These are phyloP conservation scores for Caenorhabditis brenneri DNA, from an alignment of 1,140 invertebrate species.

Conservation along the genomic window DNA sequence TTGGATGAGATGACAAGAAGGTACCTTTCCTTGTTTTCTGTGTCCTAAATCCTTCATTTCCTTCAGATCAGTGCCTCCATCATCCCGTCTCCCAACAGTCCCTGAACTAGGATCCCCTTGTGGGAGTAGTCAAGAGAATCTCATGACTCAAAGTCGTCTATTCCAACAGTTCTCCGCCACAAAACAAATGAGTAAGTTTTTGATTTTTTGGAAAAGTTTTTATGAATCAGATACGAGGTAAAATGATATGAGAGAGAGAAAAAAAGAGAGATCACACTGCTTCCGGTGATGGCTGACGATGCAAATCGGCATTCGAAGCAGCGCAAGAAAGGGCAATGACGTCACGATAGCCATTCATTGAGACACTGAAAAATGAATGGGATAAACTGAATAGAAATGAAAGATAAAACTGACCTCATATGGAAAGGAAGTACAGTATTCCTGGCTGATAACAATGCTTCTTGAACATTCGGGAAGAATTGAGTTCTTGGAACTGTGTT, in stretches of 20 bases:
- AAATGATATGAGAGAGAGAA: constrained; percentile 10
- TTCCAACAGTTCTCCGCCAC: constrained; percentile 65
- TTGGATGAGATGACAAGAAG: constrained; percentile 63
- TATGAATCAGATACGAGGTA: background rate
- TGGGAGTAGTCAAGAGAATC: constrained; percentile 42
- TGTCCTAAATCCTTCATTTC: background rate
- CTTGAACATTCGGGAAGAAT: constrained; percentile 34
- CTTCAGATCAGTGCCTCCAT: background rate
- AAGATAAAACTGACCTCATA: background rate
- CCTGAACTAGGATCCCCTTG: constrained; percentile 61
- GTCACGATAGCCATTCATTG: constrained; percentile 20
- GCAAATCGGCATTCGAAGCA: constrained; percentile 5
- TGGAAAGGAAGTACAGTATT: constrained; percentile 19
- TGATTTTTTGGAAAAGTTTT: background rate
- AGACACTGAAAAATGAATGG: background rate
- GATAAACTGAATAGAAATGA: background rate
- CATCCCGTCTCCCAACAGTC: constrained; percentile 58
- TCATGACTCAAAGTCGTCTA: constrained; percentile 63
- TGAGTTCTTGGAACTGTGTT: constrained; percentile 19
- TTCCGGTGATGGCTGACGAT: constrained; percentile 15
- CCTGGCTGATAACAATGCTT: background rate
- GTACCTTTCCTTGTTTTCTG: constrained; percentile 28
- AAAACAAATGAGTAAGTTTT: constrained; percentile 50
- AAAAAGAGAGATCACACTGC: background rate
- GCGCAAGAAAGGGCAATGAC: constrained; percentile 6